phyloP scores from a whole-genome alignment of 2,113 vertebrate genomes.

The Erpornis zantholeuca region DNA sequence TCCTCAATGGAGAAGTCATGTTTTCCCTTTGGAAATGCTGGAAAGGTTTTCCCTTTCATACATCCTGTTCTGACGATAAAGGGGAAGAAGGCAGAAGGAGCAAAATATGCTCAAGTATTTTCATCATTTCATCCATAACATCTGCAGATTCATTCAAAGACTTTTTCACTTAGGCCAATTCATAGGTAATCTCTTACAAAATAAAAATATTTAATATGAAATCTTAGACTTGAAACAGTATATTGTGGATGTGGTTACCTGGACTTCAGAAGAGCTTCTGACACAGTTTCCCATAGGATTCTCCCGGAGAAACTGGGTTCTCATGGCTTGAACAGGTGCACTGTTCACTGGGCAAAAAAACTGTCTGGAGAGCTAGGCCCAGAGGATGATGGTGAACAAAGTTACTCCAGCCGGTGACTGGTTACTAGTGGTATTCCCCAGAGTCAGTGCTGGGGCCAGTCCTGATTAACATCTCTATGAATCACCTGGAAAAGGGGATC shows the following conservation, averaged over 20 bases:
- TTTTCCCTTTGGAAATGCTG: background rate
- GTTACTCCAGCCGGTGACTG: background rate
- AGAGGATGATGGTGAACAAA: background rate
- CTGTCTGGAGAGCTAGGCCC: background rate
- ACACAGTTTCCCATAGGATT: background rate
- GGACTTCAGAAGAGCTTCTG: background rate
- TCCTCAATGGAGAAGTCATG: background rate
- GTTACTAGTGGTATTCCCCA: background rate
- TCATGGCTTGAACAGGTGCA: background rate
- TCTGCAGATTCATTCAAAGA: background rate
- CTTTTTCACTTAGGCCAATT: background rate
- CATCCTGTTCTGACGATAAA: background rate
- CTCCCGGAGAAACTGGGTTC: background rate
- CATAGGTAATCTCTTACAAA: background rate
- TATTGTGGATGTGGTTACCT: background rate
- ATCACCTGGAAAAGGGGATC: background rate
- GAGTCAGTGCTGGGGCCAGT: rapidly evolving
- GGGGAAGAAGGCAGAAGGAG: background rate
- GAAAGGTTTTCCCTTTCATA: background rate
- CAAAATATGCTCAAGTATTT: background rate
- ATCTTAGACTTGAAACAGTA: background rate
- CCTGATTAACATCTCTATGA: background rate
- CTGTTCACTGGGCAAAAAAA: background rate
- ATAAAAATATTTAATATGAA: background rate
- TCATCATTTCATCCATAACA: background rate